Base-by-base conservation (phyloP, 64 coral and sea anemone genomes). In the Actinia tenebrosa region DNA sequence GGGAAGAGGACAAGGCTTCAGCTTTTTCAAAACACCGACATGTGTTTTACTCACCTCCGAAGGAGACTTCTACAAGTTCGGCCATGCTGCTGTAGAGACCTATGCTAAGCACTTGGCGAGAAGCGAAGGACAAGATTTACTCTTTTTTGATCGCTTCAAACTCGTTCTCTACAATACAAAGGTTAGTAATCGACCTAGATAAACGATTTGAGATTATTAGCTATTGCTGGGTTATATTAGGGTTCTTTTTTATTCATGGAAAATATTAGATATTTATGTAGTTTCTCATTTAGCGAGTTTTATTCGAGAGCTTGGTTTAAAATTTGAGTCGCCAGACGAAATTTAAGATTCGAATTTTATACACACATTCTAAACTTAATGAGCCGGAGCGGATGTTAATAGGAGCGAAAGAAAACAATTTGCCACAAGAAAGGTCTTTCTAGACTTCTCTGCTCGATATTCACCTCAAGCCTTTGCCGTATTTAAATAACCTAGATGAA, bases 1-100 rank as follows among this genome's bases (percentile, higher is more conserved):
- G 89, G 89, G 89, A 44, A 84, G 89, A 16, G 89, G 89, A 5
- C 89, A 91, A 87, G 89, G 89, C 9, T 91, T 91, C 53, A 91
- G 89, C 77, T 91, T 91, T 83, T 91, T 84, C 84, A 91, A 91
- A 45, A 91, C 89, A 5, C 89, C 89, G 16, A 87, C 89, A 5
- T 87, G 89, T 79, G 89, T 91, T 19, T 62, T 91, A 3, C 46
- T 91, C 0, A 81, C 84, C 1, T n/a, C 84, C 5, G 89, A 91
- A 55, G 89, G 89, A 80, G 86, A 86, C 7, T 91, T 91, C 22
- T 80, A 79, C 63, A 86, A 87, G 30, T 91, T 91, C 23, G 89
- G 89, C 45, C 89, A 91, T 63, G 89, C 89, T 23, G 89, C 89
- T 53, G 84, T 86, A 5, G 89, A 91, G 58, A 86, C 89, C 1